A percentile compares a stretch with the other conserved stretches of the same genome.
phyloP scores from a whole-genome alignment of 64 coral and sea anemone genomes.

The Acropora tenuis region DNA sequence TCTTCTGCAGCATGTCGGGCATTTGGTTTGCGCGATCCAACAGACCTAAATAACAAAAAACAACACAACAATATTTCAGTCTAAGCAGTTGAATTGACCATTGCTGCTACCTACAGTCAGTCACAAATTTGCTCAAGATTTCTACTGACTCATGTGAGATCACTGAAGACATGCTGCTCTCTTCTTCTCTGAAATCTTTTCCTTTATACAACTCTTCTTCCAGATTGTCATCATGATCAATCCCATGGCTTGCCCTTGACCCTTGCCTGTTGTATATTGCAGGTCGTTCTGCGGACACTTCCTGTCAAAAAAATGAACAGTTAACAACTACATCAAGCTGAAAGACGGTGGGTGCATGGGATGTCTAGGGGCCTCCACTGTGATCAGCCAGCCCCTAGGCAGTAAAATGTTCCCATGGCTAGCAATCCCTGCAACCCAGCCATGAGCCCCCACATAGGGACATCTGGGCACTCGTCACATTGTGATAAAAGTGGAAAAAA shows the following conservation, averaged over 20 bases:
- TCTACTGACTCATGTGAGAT: conserved; percentile 4
- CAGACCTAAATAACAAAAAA: neutral
- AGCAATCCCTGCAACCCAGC: too few species aligned
- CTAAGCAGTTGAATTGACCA: too few species aligned
- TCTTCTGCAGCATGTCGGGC: conserved; percentile 73
- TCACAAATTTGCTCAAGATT: too few species aligned
- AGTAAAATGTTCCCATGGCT: too few species aligned
- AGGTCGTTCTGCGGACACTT: neutral
- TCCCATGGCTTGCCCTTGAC: neutral
- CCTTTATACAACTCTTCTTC: conserved; percentile 60
- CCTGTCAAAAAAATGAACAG: neutral
- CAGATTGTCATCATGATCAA: conserved; percentile 50
- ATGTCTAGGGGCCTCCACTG: too few species aligned
- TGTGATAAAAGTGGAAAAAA: too few species aligned
- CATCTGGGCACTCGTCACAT: too few species aligned
- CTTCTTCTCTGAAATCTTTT: conserved; percentile 30
- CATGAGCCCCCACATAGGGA: too few species aligned
- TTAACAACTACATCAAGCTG: too few species aligned
- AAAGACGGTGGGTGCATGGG: too few species aligned
- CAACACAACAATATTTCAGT: neutral
- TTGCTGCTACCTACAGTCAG: too few species aligned
- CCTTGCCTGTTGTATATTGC: conserved; percentile 11
- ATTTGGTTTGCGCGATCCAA: conserved; percentile 35
- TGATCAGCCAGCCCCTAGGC: too few species aligned
- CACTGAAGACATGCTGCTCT: conserved; percentile 60